Evolutionary conservation across 2,888 invertebrate species (phyloP), one percentile per base, ranked within the genome.

Genomic region (Tachystola acroxantha): DNA sequence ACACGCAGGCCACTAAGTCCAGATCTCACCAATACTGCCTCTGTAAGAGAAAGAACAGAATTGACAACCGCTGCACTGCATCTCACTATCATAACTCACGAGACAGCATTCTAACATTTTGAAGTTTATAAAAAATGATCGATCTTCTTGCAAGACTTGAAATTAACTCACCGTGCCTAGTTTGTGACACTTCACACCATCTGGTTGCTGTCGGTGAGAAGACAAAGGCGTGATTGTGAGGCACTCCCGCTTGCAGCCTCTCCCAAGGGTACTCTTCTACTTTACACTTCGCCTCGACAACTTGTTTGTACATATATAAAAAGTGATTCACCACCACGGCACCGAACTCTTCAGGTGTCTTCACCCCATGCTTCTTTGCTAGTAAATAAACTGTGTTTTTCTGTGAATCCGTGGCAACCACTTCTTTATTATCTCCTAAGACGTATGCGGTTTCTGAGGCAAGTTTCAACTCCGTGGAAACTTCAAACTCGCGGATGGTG

Each of bases 401-500:
- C 67, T 94, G 94, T 0, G 94, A 92, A 61, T 94, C 94, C 0
- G 94, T 94, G 7, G 94, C 94, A 10, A 95, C 91, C 42, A 95
- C 92, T 59, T 93, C 93, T 34, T 91, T 89, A 63, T 95, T 95
- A 72, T 94, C 93, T n/a, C 93, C 92, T 45, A 87, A 63, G 0
- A 92, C 74, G 69, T 93, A 95, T 46, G 94, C 94, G 46, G 90
- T 91, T 59, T 91, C 90, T 2, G 90, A 90, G 42, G 89, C 87
- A 36, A 94, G 76, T 50, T 92, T 91, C 31, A 95, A 78, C 50
- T 92, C 91, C 0, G 93, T 93, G 54, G 89, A 78, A 36, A 86
- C 93, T 76, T 94, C 94, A 56, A 91, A 90, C 64, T 95, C 94
- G 42, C 92, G 88, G 45, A 94, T 91, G 46, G 88, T 87, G 62